Evolutionary conservation across 2,113 vertebrate genomes (phyloP), one percentile per base, ranked within the genome.

Genomic region (Dicerorhinus sumatrensis): DNA sequence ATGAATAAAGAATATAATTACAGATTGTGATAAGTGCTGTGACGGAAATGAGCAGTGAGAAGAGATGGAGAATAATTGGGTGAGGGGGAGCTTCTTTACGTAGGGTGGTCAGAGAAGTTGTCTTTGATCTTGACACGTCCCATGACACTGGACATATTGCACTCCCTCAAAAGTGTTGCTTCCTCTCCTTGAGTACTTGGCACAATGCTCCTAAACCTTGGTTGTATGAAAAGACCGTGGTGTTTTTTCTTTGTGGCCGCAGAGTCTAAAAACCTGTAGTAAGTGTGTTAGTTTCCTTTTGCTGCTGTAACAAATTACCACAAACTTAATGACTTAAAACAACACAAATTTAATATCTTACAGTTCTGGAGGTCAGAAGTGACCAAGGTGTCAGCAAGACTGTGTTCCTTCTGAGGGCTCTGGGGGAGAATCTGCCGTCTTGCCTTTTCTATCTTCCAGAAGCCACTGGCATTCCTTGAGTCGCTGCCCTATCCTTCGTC

Each of bases 111-210:
- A 56, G 70, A 51, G 33, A 77, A 51, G 31, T 58, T 39, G 48
- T 58, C 48, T 91, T 42, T 89, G 42, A 21, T 58, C 36, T 29
- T 29, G 70, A 42, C 4, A 23, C 20, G 5, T 77, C 36, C 33
- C 16, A 8, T n/a, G 33, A 36, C 62, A 29, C 5, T 20, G 1
- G 13, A 31, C 11, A 36, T 27, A 21, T 2, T 31, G 3, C 5
- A 12, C 20, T 27, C 72, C 48, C 36, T 80, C 3, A 72, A 25
- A 95, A 63, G 7, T 67, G 1, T 63, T 9, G 18, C 18, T 16
- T 48, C 27, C 56, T 70, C 21, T 72, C 9, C 33, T 51, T 39
- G 62, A 85, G 46, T 31, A 39, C 60, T 39, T 83, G 51, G 42
- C 48, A 58, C 11, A 39, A 56, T 42, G 13, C 39, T 17, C 58